A percentile compares a stretch with the other conserved stretches of the same genome.
Conservation (phyloP, 1,140 invertebrate genomes). For the Drosophila kohkoa region DNA sequence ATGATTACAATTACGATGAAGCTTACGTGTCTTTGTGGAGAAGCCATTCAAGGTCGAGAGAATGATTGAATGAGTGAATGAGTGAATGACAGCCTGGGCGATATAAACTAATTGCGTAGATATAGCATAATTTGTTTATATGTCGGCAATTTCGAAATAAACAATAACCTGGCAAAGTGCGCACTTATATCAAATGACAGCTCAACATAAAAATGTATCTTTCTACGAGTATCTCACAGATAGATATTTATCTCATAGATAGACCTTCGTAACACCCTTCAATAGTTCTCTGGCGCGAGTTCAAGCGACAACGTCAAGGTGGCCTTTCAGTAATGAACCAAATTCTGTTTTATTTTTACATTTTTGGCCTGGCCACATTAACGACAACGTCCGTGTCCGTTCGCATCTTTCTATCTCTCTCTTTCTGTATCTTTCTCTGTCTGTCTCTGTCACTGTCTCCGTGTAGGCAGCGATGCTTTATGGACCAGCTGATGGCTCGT, state of each 20-base stretch:
- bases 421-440: not conserved
- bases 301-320: constrained; percentile 81
- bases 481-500: constrained; percentile 63
- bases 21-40: constrained; percentile 12
- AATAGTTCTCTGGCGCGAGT: constrained; percentile 76
- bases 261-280: constrained; percentile 75
- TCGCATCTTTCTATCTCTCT: not conserved
- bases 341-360: constrained; percentile 75
- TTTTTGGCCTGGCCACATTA: constrained; percentile 65
- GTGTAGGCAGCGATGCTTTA: constrained; percentile 63
- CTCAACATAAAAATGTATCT: constrained; percentile 2
- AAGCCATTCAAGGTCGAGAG: constrained; percentile 18
- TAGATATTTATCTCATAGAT: too few relatives aligned
- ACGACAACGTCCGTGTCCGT: constrained; percentile 34
- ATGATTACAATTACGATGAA: constrained; percentile 27
- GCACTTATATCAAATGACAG: constrained; percentile 36
- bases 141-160: constrained; percentile 36
- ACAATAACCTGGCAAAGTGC: constrained; percentile 36
- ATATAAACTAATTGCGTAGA: constrained; percentile 31
- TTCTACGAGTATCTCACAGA: too few relatives aligned
- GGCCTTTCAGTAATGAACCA: constrained; percentile 75
- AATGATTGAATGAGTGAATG: not conserved
- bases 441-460: not conserved
- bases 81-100: not conserved
- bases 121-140: constrained; percentile 37